Evolutionary conservation across 2,888 invertebrate species (phyloP).

Genomic region (Rotaria macrura): DNA sequence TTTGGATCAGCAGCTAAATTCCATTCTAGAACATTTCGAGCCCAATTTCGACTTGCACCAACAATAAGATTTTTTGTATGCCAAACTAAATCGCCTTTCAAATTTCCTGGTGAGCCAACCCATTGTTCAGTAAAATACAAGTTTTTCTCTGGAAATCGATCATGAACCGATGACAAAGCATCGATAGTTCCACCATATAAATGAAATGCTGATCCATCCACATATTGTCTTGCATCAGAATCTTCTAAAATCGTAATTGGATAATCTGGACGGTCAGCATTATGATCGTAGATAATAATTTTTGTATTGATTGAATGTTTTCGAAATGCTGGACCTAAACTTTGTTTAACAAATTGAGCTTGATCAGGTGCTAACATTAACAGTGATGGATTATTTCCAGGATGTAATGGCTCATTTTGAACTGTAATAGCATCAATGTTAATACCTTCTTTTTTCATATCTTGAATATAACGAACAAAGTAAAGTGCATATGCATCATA

Average conservation of each 20-base stretch:
- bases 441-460: conserved; percentile 34
- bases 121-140: conserved; percentile 36
- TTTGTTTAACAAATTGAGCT: conserved; percentile 31
- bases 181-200: conserved; percentile 35
- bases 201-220: conserved; percentile 35
- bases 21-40: conserved; percentile 35
- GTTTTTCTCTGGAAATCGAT: conserved; percentile 34
- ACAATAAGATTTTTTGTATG: conserved; percentile 35
- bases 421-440: conserved; percentile 34
- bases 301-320: conserved; percentile 32
- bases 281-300: conserved; percentile 35
- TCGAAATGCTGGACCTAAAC: conserved; percentile 34
- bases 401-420: conserved; percentile 36
- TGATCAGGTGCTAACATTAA: conserved; percentile 29
- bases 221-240: conserved; percentile 30
- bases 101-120: conserved; percentile 33
- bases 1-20: conserved; percentile 35
- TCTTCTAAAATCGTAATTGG: conserved; percentile 34
- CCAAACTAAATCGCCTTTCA: conserved; percentile 33
- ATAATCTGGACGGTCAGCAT: conserved; percentile 35
- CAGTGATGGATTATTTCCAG: conserved; percentile 35
- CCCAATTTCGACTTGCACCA: conserved; percentile 34
- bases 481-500: conserved; percentile 34
- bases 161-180: conserved; percentile 13
- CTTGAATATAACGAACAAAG: conserved; percentile 35